phyloP scores from a whole-genome alignment of 2,888 invertebrate species.

The Pyralis farinalis region DNA sequence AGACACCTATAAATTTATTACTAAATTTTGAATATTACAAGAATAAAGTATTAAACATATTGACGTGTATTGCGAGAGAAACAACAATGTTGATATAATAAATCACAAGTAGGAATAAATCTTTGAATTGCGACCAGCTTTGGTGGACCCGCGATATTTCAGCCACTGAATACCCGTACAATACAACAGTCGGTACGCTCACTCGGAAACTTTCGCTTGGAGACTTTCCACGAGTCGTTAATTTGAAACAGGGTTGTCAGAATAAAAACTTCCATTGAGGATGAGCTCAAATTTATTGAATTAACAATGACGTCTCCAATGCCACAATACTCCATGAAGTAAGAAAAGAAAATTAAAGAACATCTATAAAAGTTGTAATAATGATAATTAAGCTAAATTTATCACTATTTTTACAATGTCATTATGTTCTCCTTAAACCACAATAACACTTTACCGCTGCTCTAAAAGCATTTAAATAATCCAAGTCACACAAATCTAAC shows the following conservation, averaged over 20 bases:
- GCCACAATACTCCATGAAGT: slow-evolving; percentile 79
- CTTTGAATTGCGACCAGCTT: slow-evolving; percentile 6
- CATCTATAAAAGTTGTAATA: slow-evolving; percentile 81
- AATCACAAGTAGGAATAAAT: slow-evolving; percentile 11
- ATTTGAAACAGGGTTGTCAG: slow-evolving; percentile 37
- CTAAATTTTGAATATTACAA: slow-evolving; percentile 50
- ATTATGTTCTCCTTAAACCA: slow-evolving; percentile 79
- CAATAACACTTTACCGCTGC: slow-evolving; percentile 78
- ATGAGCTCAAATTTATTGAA: slow-evolving; percentile 80
- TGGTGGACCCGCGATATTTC: slow-evolving; percentile 4
- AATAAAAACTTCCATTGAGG: slow-evolving; percentile 76
- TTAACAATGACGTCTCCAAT: slow-evolving; percentile 80
- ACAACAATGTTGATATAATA: slow-evolving; percentile 2
- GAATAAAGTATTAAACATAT: slow-evolving; percentile 21
- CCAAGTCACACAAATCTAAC: slow-evolving; percentile 80
- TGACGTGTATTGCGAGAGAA: slow-evolving; percentile 8
- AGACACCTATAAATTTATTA: slow-evolving; percentile 55
- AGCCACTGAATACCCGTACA: not conserved
- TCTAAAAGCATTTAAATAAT: slow-evolving; percentile 79
- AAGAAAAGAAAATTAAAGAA: slow-evolving; percentile 79
- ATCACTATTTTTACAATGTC: slow-evolving; percentile 81
- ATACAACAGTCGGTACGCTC: slow-evolving; percentile 4
- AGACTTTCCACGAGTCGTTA: slow-evolving; percentile 22
- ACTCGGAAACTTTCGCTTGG: slow-evolving; percentile 20
- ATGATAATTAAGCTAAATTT: slow-evolving; percentile 80